These are phyloP conservation scores for Passerculus sandwichensis DNA, from an alignment of 2,797 vertebrate species.

Conservation along the genomic window DNA sequence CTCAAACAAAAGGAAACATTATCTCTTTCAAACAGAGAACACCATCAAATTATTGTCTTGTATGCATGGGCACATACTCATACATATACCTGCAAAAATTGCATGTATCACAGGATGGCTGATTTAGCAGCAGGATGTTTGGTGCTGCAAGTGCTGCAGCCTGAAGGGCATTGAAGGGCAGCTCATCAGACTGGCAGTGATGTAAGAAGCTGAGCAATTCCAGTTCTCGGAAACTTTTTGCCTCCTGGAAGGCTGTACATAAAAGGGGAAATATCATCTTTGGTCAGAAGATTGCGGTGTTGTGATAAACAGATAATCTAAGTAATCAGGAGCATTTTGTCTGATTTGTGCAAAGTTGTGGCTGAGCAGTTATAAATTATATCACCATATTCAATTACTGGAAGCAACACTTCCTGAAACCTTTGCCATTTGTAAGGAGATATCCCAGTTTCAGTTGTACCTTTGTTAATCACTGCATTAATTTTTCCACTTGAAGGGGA, in stretches of 20 bases:
- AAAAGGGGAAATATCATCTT: neutral
- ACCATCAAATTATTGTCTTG: neutral
- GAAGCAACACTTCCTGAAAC: conserved; percentile 57
- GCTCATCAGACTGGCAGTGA: neutral
- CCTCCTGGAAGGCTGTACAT: conserved; percentile 5
- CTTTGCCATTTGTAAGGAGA: neutral
- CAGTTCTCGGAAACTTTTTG: neutral
- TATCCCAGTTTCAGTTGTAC: conserved; percentile 3
- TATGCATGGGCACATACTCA: neutral
- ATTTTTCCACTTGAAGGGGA: conserved; percentile 18
- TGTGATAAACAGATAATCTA: conserved; percentile 36
- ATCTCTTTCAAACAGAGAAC: neutral
- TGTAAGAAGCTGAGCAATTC: neutral
- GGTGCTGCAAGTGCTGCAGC: neutral
- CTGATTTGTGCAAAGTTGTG: conserved; percentile 37
- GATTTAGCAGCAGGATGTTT: neutral
- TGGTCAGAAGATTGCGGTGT: neutral
- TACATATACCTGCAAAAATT: neutral
- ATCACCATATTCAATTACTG: conserved; percentile 59
- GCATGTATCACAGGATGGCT: neutral
- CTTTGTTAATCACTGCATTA: neutral
- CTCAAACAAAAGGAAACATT: neutral
- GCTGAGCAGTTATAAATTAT: conserved; percentile 51
- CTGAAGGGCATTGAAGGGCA: neutral
- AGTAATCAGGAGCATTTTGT: conserved; percentile 30